Percentiles rank a stretch among this genome's conserved stretches.
Evolutionary conservation across 2,113 vertebrate species (phyloP).

Genomic region (Chrysemys picta): DNA sequence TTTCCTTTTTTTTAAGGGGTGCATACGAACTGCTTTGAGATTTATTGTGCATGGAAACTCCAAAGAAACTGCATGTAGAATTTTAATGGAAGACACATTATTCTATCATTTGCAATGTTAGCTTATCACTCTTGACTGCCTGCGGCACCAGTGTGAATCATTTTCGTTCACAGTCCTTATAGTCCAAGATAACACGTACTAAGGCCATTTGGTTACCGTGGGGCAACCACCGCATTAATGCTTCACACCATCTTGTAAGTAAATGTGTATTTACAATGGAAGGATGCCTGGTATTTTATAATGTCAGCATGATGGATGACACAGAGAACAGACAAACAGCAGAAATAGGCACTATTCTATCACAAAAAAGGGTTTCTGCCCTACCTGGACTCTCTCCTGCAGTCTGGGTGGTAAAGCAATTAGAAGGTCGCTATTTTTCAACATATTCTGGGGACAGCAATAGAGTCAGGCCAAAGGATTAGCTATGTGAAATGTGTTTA

Average conservation of each 20-base stretch:
- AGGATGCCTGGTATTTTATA: not conserved
- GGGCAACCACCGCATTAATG: not conserved
- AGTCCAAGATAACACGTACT: not conserved
- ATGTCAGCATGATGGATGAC: not conserved
- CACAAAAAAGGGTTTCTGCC: not conserved
- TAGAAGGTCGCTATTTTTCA: not conserved
- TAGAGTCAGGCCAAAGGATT: not conserved
- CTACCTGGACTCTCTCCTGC: not conserved
- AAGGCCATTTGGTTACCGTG: not conserved
- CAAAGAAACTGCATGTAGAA: constrained; percentile 55
- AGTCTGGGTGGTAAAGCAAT: not conserved
- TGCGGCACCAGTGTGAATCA: not conserved
- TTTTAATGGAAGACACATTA: constrained; percentile 35
- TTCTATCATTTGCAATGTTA: constrained; percentile 29
- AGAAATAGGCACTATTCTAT: not conserved
- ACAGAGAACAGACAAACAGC: not conserved
- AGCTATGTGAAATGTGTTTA: not conserved
- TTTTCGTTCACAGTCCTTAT: not conserved
- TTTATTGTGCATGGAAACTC: constrained; percentile 67
- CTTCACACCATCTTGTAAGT: not conserved
- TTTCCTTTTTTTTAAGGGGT: constrained; percentile 37
- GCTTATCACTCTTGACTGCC: constrained; percentile 15
- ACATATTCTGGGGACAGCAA: not conserved
- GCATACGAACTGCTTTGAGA: constrained; percentile 64
- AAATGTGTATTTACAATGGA: not conserved